Conservation (phyloP, 2,888 invertebrate species). For the Drosophila incognita region DNA sequence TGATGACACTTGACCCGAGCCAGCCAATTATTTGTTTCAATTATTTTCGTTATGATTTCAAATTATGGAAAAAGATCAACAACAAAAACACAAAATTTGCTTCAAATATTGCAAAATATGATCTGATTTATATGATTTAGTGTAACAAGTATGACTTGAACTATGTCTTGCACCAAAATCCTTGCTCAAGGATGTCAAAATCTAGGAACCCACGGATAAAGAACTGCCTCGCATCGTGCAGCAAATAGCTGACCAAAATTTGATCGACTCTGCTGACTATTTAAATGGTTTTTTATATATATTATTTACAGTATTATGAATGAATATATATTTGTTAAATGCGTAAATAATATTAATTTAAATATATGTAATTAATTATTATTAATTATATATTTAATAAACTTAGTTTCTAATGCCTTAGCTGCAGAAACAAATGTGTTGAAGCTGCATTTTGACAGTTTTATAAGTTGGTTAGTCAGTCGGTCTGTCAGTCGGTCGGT, state of each 20-base stretch:
- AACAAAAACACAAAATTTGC: background rate
- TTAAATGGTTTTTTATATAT: background rate
- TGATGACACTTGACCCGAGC: background rate
- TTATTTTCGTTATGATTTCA: background rate
- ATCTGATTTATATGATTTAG: too few relatives aligned
- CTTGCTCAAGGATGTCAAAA: background rate
- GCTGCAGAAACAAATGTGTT: background rate
- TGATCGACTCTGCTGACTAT: background rate
- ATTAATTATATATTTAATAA: background rate
- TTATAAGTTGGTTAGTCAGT: constrained; percentile 27
- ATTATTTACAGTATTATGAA: background rate
- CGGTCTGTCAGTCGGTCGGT: constrained; percentile 38
- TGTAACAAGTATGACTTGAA: background rate
- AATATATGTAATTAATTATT: background rate
- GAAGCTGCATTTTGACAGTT: constrained; percentile 1
- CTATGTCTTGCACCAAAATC: background rate
- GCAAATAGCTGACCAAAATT: background rate
- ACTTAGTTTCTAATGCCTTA: background rate
- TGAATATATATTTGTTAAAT: accelerated
- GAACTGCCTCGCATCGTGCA: background rate
- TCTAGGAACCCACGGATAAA: background rate
- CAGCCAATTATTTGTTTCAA: background rate
- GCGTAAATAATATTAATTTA: background rate
- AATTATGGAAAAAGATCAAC: background rate
- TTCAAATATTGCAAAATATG: background rate